phyloP scores from a whole-genome alignment of 1,140 invertebrate species.

The Scaptomyza hsui region DNA sequence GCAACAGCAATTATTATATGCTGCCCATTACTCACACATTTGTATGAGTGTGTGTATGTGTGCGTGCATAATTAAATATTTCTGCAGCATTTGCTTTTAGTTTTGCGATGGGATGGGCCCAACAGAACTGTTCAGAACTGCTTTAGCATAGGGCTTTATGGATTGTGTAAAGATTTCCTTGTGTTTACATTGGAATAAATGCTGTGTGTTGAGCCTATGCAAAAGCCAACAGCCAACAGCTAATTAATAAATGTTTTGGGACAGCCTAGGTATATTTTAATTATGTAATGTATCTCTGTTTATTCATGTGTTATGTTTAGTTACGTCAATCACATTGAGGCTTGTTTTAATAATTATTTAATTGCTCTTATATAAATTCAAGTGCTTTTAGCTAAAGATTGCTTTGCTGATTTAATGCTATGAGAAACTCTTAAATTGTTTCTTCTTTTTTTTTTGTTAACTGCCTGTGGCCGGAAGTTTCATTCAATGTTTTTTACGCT shows the following conservation, averaged over 20 bases:
- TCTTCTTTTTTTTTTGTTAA: slow-evolving; percentile 6
- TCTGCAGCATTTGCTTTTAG: slow-evolving; percentile 68
- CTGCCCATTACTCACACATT: neutral
- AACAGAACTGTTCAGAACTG: neutral
- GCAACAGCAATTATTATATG: slow-evolving; percentile 31
- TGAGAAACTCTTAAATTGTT: slow-evolving; percentile 24
- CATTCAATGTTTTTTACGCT: neutral
- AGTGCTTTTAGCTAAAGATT: too few species aligned
- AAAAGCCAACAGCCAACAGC: neutral
- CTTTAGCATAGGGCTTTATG: neutral
- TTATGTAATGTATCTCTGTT: neutral
- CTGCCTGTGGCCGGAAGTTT: slow-evolving; percentile 10
- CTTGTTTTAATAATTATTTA: too few species aligned
- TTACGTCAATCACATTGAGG: too few species aligned
- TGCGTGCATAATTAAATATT: slow-evolving; percentile 72
- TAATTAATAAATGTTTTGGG: neutral
- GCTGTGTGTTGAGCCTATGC: neutral
- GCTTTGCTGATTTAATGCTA: too few species aligned
- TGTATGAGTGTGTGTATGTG: slow-evolving; percentile 9
- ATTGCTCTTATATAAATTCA: too few species aligned
- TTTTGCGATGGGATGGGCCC: neutral
- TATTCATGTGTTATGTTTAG: too few species aligned
- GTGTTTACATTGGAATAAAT: slow-evolving; percentile 1
- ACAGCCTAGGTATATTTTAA: neutral
- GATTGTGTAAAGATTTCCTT: neutral